These are phyloP conservation scores for Seriola aureovittata DNA, from an alignment of 2,113 vertebrate species.

Conservation along the genomic window DNA sequence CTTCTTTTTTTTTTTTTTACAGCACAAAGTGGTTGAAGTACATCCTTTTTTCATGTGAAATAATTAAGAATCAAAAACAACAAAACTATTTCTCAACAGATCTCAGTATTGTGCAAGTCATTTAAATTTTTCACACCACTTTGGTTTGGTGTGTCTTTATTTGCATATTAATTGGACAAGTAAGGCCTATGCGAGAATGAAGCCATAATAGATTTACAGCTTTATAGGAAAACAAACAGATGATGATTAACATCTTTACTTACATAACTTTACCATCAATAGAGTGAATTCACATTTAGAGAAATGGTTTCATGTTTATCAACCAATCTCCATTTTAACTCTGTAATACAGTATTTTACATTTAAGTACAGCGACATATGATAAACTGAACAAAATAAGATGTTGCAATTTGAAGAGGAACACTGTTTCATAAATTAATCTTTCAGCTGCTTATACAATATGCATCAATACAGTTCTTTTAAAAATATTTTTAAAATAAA, in stretches of 20 bases:
- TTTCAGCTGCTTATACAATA: slow-evolving; percentile 29
- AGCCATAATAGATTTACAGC: background rate
- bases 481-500: slow-evolving; percentile 33
- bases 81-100: background rate
- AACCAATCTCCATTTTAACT: slow-evolving; percentile 33
- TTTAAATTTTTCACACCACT: background rate
- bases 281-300: slow-evolving; percentile 52
- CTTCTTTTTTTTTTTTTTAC: slow-evolving; percentile 20
- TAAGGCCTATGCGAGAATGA: background rate
- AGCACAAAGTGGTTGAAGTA: slow-evolving; percentile 7
- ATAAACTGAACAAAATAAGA: slow-evolving; percentile 40
- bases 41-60: slow-evolving; percentile 23
- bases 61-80: slow-evolving; percentile 1
- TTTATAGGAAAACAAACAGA: slow-evolving; percentile 19
- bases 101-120: background rate
- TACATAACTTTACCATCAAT: slow-evolving; percentile 52
- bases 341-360: slow-evolving; percentile 71
- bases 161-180: slow-evolving; percentile 37
- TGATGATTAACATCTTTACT: slow-evolving; percentile 58
- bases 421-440: slow-evolving; percentile 44
- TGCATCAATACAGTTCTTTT: background rate
- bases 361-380: slow-evolving; percentile 59
- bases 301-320: slow-evolving; percentile 33
- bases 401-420: slow-evolving; percentile 16
- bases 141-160: background rate